phyloP scores from a whole-genome alignment of 2,888 invertebrate species.

The Temnothorax rugatulus region DNA sequence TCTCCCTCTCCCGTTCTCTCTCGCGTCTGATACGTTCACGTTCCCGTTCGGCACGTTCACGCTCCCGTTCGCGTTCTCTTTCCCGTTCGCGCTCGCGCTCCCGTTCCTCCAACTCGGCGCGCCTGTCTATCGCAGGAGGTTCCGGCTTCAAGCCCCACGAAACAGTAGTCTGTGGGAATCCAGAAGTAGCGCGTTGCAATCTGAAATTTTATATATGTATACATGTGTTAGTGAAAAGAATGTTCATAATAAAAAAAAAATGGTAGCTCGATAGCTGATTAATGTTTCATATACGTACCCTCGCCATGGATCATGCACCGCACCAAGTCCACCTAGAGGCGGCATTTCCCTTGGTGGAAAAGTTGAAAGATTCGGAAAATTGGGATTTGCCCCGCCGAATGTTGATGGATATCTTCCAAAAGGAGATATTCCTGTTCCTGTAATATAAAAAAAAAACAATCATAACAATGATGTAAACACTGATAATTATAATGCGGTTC shows the following conservation, averaged over 20 bases:
- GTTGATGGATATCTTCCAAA: slow-evolving; percentile 93
- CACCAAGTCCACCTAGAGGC: slow-evolving; percentile 85
- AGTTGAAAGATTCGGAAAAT: slow-evolving; percentile 90
- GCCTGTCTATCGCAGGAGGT: slow-evolving; percentile 88
- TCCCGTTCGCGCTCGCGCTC: slow-evolving; percentile 87
- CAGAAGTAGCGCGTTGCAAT: slow-evolving; percentile 88
- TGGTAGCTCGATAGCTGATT: background rate
- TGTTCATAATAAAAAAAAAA: background rate
- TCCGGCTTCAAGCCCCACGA: slow-evolving; percentile 91
- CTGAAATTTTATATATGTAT: slow-evolving; percentile 72
- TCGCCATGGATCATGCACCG: slow-evolving; percentile 91
- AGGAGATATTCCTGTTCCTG: slow-evolving; percentile 91
- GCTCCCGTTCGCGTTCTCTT: slow-evolving; percentile 88
- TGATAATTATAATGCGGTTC: background rate
- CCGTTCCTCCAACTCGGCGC: slow-evolving; percentile 88
- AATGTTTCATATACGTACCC: slow-evolving; percentile 85
- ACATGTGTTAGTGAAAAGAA: background rate
- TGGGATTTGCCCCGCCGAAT: slow-evolving; percentile 89
- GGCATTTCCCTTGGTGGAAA: slow-evolving; percentile 90
- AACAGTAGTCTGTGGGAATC: slow-evolving; percentile 87
- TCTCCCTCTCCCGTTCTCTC: slow-evolving; percentile 83
- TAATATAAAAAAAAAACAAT: slow-evolving; percentile 56
- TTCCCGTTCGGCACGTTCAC: slow-evolving; percentile 88
- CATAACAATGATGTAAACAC: background rate
- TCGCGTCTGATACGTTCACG: slow-evolving; percentile 86